Conservation (phyloP, 2,888 invertebrate genomes). For the Parnassius orleans region DNA sequence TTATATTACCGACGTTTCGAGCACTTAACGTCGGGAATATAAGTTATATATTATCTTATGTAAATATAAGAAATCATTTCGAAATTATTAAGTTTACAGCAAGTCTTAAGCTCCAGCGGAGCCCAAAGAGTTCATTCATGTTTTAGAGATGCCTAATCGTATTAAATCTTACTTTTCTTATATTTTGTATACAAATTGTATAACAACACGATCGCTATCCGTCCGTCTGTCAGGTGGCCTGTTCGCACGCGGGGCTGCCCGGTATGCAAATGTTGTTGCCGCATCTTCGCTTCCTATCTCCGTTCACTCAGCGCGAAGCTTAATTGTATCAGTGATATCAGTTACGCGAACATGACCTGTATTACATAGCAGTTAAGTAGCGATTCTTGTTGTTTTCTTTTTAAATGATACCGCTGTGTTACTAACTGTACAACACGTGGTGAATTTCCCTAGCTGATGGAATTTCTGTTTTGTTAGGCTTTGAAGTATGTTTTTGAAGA, state of each 20-base stretch:
- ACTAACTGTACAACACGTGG: conserved; percentile 9
- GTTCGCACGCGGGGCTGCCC: conserved; percentile 17
- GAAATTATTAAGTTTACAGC: no score
- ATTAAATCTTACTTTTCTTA: neutral
- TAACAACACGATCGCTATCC: neutral
- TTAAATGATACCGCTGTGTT: neutral
- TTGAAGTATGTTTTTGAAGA: neutral
- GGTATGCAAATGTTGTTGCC: conserved; percentile 23
- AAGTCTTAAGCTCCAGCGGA: no score
- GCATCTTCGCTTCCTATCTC: conserved; percentile 15
- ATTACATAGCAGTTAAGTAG: neutral
- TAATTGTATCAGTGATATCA: neutral
- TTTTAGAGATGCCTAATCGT: neutral
- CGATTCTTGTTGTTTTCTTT: neutral
- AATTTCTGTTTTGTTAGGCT: conserved; percentile 23
- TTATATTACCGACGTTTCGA: no score
- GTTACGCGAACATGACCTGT: neutral
- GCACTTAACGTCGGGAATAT: no score
- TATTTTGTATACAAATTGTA: neutral
- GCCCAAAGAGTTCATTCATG: no score
- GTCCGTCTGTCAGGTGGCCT: conserved; percentile 1
- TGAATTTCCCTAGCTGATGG: conserved; percentile 19
- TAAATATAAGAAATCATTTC: no score
- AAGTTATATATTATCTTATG: no score
- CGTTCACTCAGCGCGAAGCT: neutral